phyloP scores from a whole-genome alignment of 2,113 vertebrate genomes.

The Ifrita kowaldi region DNA sequence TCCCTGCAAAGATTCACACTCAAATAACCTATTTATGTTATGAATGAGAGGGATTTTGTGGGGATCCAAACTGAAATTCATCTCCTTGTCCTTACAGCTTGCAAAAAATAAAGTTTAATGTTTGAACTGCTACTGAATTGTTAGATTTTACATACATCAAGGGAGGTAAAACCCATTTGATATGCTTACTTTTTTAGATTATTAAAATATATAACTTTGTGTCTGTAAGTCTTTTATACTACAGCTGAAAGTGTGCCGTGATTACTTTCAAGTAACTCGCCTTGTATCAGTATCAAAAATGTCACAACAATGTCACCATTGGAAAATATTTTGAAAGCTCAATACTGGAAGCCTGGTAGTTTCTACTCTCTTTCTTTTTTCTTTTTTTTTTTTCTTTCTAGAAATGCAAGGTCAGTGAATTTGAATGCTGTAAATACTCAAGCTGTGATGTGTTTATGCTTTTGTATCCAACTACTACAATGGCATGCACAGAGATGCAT shows the following conservation, averaged over 20 bases:
- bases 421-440: background rate
- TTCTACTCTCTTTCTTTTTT: background rate
- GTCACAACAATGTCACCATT: background rate
- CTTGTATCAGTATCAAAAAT: background rate
- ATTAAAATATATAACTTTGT: background rate
- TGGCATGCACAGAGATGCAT: background rate
- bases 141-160: background rate
- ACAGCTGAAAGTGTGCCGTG: background rate
- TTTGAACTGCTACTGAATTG: background rate
- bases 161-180: background rate
- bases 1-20: background rate
- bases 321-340: background rate
- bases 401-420: background rate
- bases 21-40: background rate
- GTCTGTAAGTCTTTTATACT: background rate
- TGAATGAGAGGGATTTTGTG: background rate
- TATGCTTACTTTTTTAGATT: background rate
- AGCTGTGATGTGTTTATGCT: background rate
- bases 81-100: background rate
- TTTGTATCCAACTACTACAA: background rate
- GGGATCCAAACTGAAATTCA: background rate
- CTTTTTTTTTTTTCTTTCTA: background rate
- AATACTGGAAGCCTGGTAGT: accelerated
- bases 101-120: background rate
- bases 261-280: background rate